These are phyloP conservation scores for Rana temporaria DNA, from an alignment of 2,113 vertebrate species.

Conservation along the genomic window DNA sequence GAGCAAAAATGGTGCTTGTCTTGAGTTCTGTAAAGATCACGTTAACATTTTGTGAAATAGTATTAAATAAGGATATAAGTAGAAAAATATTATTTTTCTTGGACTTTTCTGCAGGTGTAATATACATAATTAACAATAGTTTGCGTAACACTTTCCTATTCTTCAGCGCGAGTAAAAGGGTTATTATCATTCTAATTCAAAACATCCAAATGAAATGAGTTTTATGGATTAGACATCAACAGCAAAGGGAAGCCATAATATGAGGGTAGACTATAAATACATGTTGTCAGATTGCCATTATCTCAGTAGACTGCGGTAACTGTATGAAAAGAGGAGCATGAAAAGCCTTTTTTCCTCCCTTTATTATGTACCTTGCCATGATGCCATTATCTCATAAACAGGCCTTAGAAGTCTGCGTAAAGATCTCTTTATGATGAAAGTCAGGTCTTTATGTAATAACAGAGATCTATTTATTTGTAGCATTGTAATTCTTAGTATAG, in stretches of 20 bases:
- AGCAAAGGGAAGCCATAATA: conserved; percentile 21
- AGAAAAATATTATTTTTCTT: too few relatives aligned
- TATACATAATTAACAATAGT: conserved; percentile 29
- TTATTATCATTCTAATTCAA: conserved; percentile 33
- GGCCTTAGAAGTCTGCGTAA: conserved; percentile 3
- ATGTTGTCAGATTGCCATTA: conserved; percentile 39
- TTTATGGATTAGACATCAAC: conserved; percentile 44
- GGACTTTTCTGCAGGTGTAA: background rate
- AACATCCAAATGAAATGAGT: conserved; percentile 30
- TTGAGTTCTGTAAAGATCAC: too few relatives aligned
- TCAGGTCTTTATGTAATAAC: conserved; percentile 11
- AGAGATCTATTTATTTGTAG: background rate
- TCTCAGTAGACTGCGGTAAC: conserved; percentile 26
- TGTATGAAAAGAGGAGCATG: conserved; percentile 19
- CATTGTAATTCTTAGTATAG: background rate
- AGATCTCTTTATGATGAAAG: background rate
- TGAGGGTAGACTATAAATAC: conserved; percentile 35
- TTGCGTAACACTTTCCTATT: conserved; percentile 8
- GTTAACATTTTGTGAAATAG: too few relatives aligned
- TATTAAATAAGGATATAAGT: too few relatives aligned
- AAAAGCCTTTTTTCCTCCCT: conserved; percentile 7
- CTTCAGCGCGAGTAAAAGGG: conserved; percentile 1
- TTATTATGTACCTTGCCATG: conserved; percentile 26
- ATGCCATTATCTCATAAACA: conserved; percentile 35
- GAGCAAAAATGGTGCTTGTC: too few relatives aligned